These are phyloP conservation scores for Amyelois transitella DNA, from an alignment of 1,140 invertebrate species.

Conservation along the genomic window DNA sequence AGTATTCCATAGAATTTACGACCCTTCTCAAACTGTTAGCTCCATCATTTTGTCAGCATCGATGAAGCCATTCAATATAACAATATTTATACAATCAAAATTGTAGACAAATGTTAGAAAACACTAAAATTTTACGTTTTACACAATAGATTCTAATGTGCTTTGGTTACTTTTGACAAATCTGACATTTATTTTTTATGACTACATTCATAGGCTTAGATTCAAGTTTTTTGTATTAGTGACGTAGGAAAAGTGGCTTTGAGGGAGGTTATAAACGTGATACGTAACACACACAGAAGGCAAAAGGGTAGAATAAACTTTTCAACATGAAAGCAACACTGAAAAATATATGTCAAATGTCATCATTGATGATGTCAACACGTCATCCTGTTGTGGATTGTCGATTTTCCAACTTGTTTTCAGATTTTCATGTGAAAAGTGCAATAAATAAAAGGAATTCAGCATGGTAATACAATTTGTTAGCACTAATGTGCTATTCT, in stretches of 20 bases:
- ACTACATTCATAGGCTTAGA: not conserved
- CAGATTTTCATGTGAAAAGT: constrained; percentile 28
- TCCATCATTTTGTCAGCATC: constrained; percentile 30
- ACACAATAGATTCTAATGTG: constrained; percentile 46
- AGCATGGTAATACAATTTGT: constrained; percentile 37
- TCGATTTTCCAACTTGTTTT: constrained; percentile 23
- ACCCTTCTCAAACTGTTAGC: constrained; percentile 32
- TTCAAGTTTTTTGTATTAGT: not conserved
- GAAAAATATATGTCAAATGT: not conserved
- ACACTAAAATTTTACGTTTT: constrained; percentile 16
- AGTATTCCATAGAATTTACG: constrained; percentile 56
- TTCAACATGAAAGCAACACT: no score
- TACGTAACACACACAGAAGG: no score
- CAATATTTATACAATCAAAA: constrained; percentile 3
- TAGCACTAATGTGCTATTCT: not conserved
- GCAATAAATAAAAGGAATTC: constrained; percentile 13
- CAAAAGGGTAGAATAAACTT: no score
- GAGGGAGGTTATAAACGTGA: no score
- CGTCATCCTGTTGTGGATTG: constrained; percentile 47
- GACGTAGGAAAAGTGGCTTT: no score
- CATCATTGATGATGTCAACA: constrained; percentile 12
- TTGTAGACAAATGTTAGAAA: constrained; percentile 4
- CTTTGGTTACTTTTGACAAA: constrained; percentile 49
- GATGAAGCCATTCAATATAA: constrained; percentile 14
- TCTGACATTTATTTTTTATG: constrained; percentile 34